Conservation (phyloP, 1,140 invertebrate species). For the Sycophaga agraensis region DNA sequence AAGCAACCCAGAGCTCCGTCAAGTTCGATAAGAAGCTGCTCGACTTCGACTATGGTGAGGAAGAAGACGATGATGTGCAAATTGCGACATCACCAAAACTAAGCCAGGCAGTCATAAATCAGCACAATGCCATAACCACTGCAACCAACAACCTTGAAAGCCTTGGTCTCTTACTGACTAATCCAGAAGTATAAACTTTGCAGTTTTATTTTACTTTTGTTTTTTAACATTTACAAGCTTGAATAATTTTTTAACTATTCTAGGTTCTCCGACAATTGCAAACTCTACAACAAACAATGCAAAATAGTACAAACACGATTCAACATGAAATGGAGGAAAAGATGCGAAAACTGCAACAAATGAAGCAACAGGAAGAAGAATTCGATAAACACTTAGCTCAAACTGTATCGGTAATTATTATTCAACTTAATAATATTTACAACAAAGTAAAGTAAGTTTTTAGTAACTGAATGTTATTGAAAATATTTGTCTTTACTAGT, state of each 20-base stretch:
- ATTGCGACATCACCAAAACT: conserved; percentile 46
- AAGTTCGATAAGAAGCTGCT: conserved; percentile 77
- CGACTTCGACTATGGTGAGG: conserved; percentile 83
- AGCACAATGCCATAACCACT: conserved; percentile 41
- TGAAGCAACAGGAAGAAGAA: conserved; percentile 76
- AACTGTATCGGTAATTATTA: conserved; percentile 63
- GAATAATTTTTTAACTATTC: too few species aligned
- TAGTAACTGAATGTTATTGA: neutral
- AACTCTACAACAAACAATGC: conserved; percentile 60
- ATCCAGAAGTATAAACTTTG: conserved; percentile 48
- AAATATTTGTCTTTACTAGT: conserved; percentile 45
- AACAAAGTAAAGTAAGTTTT: neutral
- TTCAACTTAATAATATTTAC: neutral
- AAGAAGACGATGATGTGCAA: conserved; percentile 72
- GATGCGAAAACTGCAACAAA: conserved; percentile 68
- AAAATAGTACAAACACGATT: conserved; percentile 45
- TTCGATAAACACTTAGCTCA: conserved; percentile 78
- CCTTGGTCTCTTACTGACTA: conserved; percentile 50
- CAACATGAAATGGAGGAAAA: conserved; percentile 71
- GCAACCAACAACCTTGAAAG: conserved; percentile 48
- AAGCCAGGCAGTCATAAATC: conserved; percentile 35
- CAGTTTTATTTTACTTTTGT: neutral
- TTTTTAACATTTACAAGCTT: too few species aligned
- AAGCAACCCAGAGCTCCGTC: conserved; percentile 52
- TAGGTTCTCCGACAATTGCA: conserved; percentile 70